Percentiles rank a stretch among this genome's conserved stretches.
Evolutionary conservation across 35 echinoderm and acorn worm species (phyloP).

Genomic region (Amphiura filiformis): DNA sequence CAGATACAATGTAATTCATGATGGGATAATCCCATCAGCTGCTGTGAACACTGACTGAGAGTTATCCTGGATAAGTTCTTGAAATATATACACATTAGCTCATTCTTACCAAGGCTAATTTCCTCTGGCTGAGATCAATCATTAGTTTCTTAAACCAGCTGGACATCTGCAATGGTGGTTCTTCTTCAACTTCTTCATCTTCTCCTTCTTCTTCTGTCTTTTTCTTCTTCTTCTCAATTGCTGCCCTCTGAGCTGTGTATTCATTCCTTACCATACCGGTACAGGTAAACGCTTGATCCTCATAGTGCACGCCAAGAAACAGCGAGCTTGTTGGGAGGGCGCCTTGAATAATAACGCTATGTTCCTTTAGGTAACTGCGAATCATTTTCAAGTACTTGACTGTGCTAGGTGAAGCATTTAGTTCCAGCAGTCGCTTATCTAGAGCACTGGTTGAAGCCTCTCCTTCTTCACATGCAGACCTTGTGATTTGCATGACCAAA

Average conservation of each 20-base stretch:
- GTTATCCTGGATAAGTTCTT: no score
- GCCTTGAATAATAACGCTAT: not conserved
- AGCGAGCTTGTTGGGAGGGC: not conserved
- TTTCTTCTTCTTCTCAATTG: not conserved
- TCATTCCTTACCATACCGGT: not conserved
- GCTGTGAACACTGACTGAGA: no score
- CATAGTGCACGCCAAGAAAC: not conserved
- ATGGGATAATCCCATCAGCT: no score
- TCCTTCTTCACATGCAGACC: no score
- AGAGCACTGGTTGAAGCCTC: no score
- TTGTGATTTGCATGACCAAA: no score
- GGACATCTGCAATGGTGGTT: not conserved
- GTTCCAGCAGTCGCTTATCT: no score
- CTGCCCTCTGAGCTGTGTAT: not conserved
- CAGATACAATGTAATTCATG: no score
- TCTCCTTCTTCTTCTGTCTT: not conserved
- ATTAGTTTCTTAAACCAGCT: slow-evolving; percentile 28
- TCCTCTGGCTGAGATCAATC: slow-evolving; percentile 3
- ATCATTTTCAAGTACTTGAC: no score
- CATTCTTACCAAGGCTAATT: slow-evolving; percentile 27
- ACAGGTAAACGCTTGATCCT: not conserved
- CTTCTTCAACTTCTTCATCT: not conserved
- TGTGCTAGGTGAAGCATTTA: no score
- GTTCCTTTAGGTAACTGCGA: no score
- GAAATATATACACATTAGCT: no score